These are phyloP conservation scores for Acipenser ruthenus DNA, from an alignment of 2,797 vertebrate genomes.

Conservation along the genomic window DNA sequence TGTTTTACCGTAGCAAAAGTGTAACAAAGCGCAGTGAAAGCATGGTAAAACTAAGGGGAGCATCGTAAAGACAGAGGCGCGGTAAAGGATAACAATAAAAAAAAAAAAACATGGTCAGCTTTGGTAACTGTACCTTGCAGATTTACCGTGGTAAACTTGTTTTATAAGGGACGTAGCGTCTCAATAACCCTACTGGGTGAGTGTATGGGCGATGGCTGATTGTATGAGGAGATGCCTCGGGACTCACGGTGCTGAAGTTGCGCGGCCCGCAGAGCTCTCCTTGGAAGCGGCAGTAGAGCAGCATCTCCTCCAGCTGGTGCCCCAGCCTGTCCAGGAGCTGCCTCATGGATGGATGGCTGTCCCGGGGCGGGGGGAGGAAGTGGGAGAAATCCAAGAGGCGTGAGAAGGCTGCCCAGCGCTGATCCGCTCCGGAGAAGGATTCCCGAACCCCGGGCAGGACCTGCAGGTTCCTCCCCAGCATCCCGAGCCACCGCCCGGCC, in stretches of 20 bases:
- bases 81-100: too few relatives aligned
- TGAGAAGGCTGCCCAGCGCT: constrained; percentile 58
- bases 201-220: too few relatives aligned
- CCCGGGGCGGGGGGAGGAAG: constrained; percentile 67
- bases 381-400: constrained; percentile 70
- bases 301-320: constrained; percentile 75
- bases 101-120: too few relatives aligned
- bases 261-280: constrained; percentile 68
- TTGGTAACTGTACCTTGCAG: too few relatives aligned
- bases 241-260: constrained; percentile 76
- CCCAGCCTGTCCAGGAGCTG: constrained; percentile 67
- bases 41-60: too few relatives aligned
- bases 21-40: too few relatives aligned
- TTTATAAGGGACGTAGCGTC: too few relatives aligned
- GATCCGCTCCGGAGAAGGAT: constrained; percentile 46
- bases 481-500: constrained; percentile 67
- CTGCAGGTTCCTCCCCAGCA: constrained; percentile 64
- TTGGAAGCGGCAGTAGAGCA: constrained; percentile 66
- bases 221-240: neutral
- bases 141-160: too few relatives aligned
- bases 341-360: constrained; percentile 60
- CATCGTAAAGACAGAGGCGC: too few relatives aligned
- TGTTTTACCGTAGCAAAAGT: too few relatives aligned
- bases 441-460: constrained; percentile 53
- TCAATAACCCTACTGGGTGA: too few relatives aligned